phyloP scores from a whole-genome alignment of 2,113 vertebrate species.

The Naja naja region DNA sequence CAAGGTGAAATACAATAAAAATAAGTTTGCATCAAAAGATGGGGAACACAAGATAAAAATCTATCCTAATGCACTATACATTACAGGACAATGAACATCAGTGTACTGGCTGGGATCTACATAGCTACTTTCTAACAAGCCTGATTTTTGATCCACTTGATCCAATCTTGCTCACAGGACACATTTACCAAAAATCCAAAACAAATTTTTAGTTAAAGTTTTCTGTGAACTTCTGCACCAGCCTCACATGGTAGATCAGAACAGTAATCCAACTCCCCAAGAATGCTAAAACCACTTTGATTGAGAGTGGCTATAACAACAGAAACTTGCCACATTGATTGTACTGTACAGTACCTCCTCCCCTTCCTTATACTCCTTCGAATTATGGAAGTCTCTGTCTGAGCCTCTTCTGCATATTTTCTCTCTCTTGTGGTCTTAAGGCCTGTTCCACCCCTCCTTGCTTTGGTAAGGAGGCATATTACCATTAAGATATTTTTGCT shows the following conservation, averaged over 20 bases:
- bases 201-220: neutral
- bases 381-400: neutral
- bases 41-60: neutral
- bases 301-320: neutral
- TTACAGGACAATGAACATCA: neutral
- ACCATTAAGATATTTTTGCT: neutral
- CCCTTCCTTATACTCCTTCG: neutral
- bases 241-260: neutral
- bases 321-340: neutral
- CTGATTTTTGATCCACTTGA: neutral
- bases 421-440: neutral
- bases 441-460: neutral
- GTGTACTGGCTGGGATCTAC: neutral
- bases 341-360: neutral
- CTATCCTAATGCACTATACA: neutral
- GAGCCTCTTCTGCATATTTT: neutral
- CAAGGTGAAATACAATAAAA: neutral
- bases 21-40: neutral
- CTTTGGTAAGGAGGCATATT: neutral
- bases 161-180: neutral
- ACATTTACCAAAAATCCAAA: neutral
- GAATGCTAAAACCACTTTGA: neutral
- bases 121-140: neutral
- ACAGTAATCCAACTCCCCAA: neutral
- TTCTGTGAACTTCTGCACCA: neutral